These are phyloP conservation scores for Erpornis zantholeuca DNA, from an alignment of 2,113 vertebrate species.

Conservation along the genomic window DNA sequence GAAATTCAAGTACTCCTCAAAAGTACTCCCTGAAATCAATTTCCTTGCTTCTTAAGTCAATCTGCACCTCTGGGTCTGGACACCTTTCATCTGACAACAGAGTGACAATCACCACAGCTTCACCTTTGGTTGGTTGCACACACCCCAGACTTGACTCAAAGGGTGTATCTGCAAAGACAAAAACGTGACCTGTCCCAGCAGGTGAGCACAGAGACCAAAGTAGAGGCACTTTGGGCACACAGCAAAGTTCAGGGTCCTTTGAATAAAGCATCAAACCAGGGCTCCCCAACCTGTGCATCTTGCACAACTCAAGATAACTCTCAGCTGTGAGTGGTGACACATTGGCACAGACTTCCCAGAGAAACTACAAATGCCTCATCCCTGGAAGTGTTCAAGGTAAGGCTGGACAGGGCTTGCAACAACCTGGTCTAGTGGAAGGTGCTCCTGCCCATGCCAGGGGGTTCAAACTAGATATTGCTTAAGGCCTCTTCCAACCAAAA, in stretches of 20 bases:
- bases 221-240: accelerated
- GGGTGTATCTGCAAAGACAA: accelerated
- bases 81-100: neutral
- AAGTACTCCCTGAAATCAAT: neutral
- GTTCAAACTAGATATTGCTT: no score
- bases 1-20: neutral
- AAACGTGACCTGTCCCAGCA: neutral
- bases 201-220: neutral
- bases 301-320: no score
- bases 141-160: no score
- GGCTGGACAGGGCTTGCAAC: neutral
- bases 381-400: neutral
- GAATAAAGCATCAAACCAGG: neutral
- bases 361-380: neutral
- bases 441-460: neutral
- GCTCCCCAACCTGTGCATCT: accelerated
- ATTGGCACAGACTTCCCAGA: neutral
- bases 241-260: neutral
- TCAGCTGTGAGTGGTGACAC: neutral
- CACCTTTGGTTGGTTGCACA: accelerated
- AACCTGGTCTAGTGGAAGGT: neutral
- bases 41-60: neutral
- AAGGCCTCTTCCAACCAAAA: neutral
- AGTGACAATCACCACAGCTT: neutral
- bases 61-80: neutral